These are phyloP conservation scores for Endotricha flammealis DNA, from an alignment of 2,888 invertebrate genomes.

Conservation along the genomic window DNA sequence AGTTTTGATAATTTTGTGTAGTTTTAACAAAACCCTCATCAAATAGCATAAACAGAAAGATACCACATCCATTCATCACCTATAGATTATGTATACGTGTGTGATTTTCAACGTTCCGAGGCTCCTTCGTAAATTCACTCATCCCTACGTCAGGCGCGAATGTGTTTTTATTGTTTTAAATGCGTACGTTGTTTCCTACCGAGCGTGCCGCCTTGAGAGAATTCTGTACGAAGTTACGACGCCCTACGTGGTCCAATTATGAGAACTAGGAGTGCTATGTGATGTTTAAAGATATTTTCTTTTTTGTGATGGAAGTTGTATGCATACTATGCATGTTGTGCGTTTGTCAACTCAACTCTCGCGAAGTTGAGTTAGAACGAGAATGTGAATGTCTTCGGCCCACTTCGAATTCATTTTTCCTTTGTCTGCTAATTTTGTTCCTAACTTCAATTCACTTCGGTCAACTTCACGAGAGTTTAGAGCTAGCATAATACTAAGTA, in stretches of 20 bases:
- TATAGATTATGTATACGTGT: conserved; percentile 28
- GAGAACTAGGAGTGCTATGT: conserved; percentile 25
- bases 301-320: background rate
- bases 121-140: conserved; percentile 56
- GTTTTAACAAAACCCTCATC: too few relatives aligned
- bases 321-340: background rate
- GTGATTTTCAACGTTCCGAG: conserved; percentile 29
- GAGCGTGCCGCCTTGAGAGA: conserved; percentile 40
- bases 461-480: too few relatives aligned
- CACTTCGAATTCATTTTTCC: too few relatives aligned
- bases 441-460: too few relatives aligned
- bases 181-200: conserved; percentile 62
- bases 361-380: too few relatives aligned
- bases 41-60: conserved; percentile 5
- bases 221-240: conserved; percentile 50
- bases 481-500: too few relatives aligned
- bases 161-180: conserved; percentile 71
- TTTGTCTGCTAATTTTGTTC: too few relatives aligned
- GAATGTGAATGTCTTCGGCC: too few relatives aligned
- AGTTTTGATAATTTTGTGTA: too few relatives aligned
- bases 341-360: too few relatives aligned
- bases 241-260: conserved; percentile 54
- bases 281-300: conserved; percentile 6
- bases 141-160: conserved; percentile 51
- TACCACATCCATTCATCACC: conserved; percentile 32